A percentile compares a stretch with the other conserved stretches of the same genome.
Evolutionary conservation across 1,140 invertebrate species (phyloP).

Genomic region (Venustaconcha ellipsiformis): DNA sequence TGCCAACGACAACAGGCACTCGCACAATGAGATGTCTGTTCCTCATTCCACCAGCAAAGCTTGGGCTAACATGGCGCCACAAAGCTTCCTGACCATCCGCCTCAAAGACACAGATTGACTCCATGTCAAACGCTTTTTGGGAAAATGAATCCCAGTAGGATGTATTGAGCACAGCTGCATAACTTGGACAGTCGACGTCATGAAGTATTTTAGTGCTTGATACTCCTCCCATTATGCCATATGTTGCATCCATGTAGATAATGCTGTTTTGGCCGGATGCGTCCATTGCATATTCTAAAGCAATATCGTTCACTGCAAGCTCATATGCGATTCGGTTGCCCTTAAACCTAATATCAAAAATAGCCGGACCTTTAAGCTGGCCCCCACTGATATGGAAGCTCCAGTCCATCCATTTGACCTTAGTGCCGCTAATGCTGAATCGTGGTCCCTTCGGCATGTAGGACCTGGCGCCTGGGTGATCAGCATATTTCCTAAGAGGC

Average conservation of each 20-base stretch:
- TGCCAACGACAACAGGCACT: conserved; percentile 22
- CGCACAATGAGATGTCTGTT: conserved; percentile 23
- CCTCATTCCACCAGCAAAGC: conserved; percentile 21
- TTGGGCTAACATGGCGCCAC: conserved; percentile 19
- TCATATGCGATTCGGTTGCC: conserved; percentile 46
- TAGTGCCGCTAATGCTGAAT: conserved; percentile 17
- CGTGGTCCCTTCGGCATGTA: conserved; percentile 27
- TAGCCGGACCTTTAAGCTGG: conserved; percentile 12
- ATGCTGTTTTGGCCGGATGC: conserved; percentile 16
- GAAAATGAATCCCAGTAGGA: conserved; percentile 23
- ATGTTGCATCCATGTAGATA: conserved; percentile 23
- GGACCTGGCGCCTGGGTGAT: conserved; percentile 15
- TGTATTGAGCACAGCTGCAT: conserved; percentile 16
- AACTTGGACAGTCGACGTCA: conserved; percentile 23
- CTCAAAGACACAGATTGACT: conserved; percentile 26
- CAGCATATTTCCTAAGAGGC: conserved; percentile 13
- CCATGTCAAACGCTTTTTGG: conserved; percentile 8
- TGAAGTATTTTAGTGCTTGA: conserved; percentile 7
- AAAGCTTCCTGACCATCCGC: conserved; percentile 21
- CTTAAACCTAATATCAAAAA: conserved; percentile 18
- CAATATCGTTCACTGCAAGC: conserved; percentile 43
- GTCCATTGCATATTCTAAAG: conserved; percentile 20
- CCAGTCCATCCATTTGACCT: conserved; percentile 30
- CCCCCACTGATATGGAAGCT: conserved; percentile 14
- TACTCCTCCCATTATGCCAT: conserved; percentile 24